Evolutionary conservation across 2,888 invertebrate species (phyloP).

Genomic region (Chrysotoxum bicinctum): DNA sequence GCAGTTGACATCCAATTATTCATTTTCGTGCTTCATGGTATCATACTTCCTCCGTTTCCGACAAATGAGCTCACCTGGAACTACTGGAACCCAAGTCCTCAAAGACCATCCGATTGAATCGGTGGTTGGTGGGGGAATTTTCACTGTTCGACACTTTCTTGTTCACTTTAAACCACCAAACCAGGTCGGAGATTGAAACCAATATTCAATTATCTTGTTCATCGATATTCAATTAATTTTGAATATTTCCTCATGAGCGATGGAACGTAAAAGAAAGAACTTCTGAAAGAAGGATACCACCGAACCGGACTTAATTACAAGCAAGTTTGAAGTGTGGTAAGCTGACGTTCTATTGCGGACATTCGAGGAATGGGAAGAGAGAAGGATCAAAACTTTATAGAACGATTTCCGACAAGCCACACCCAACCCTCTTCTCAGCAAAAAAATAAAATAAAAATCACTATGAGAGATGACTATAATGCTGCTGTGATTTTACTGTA

Average conservation of each 20-base stretch:
- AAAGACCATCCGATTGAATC: conserved; percentile 42
- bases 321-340: conserved; percentile 57
- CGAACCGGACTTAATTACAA: conserved; percentile 61
- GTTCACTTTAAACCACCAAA: conserved; percentile 44
- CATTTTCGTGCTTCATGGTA: conserved; percentile 20
- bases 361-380: neutral
- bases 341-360: conserved; percentile 23
- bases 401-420: neutral
- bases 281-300: conserved; percentile 2
- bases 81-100: conserved; percentile 32
- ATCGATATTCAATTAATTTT: conserved; percentile 72
- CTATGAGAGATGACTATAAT: conserved; percentile 52
- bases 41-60: conserved; percentile 7
- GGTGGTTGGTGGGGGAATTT: conserved; percentile 20
- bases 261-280: conserved; percentile 44
- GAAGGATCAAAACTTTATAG: conserved; percentile 54
- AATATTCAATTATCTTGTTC: conserved; percentile 72
- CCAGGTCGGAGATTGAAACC: conserved; percentile 59
- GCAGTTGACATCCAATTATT: conserved; percentile 63
- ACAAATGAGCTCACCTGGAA: conserved; percentile 41
- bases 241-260: conserved; percentile 68
- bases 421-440: neutral
- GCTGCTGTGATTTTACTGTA: conserved; percentile 52
- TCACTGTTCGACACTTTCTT: neutral
- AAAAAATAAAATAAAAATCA: conserved; percentile 6